phyloP scores from a whole-genome alignment of 2,888 invertebrate species.

The Coenonympha arcania region DNA sequence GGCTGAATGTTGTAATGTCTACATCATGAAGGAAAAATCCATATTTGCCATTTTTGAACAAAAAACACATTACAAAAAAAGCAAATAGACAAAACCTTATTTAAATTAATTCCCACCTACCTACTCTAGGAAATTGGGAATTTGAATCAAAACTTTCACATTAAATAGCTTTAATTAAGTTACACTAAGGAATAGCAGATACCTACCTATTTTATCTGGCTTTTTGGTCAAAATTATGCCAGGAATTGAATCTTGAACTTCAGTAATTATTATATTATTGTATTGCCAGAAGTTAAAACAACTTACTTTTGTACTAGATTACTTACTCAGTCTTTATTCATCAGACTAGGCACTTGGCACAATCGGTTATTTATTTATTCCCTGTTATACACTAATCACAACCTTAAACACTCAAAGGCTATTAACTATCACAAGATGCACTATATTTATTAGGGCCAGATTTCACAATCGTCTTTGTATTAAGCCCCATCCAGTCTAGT shows the following conservation, averaged over 20 bases:
- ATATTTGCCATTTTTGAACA: too few relatives aligned
- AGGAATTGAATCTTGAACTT: background rate
- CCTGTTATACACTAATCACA: slow-evolving; percentile 24
- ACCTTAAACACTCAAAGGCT: slow-evolving; percentile 23
- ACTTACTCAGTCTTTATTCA: slow-evolving; percentile 21
- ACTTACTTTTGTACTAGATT: background rate
- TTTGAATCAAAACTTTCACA: background rate
- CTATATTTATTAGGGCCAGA: slow-evolving; percentile 9
- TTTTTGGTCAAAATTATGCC: background rate
- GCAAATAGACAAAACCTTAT: background rate
- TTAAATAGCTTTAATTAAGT: too few relatives aligned
- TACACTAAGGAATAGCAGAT: too few relatives aligned
- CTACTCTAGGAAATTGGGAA: background rate
- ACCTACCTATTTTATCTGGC: too few relatives aligned
- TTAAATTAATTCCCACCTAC: background rate
- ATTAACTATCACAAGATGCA: slow-evolving; percentile 21
- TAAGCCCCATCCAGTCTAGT: slow-evolving; percentile 16
- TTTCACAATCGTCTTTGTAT: slow-evolving; percentile 8
- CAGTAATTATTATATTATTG: background rate
- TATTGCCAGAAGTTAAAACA: background rate
- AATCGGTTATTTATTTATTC: slow-evolving; percentile 5
- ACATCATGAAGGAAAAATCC: too few relatives aligned
- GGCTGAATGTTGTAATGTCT: too few relatives aligned
- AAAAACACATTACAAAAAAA: too few relatives aligned
- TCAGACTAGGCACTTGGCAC: slow-evolving; percentile 12